Percentiles rank a stretch among this genome's conserved stretches.
These are phyloP conservation scores for Carcinoscorpius rotundicauda DNA, from an alignment of 1,140 invertebrate species.

Conservation along the genomic window DNA sequence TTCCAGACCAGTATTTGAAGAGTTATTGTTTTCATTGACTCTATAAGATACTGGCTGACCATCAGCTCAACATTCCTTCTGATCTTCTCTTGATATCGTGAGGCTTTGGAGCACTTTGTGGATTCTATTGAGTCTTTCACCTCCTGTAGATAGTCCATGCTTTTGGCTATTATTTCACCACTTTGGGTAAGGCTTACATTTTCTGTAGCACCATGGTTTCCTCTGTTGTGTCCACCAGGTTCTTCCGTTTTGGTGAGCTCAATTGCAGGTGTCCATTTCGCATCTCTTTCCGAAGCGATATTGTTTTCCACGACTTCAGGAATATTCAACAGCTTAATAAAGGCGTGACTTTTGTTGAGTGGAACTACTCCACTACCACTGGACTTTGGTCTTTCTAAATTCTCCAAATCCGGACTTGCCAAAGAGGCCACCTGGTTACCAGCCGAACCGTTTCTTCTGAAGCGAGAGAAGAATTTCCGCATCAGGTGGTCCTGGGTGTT, in stretches of 20 bases:
- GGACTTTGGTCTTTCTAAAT: background rate
- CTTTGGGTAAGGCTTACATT: background rate
- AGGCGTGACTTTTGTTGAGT: background rate
- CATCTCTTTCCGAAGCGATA: background rate
- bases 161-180: conserved; percentile 18
- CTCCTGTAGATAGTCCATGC: conserved; percentile 21
- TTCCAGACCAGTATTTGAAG: conserved; percentile 2
- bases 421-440: background rate
- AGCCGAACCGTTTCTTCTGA: conserved; percentile 40
- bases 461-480: conserved; percentile 92
- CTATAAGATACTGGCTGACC: conserved; percentile 13
- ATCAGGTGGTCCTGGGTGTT: conserved; percentile 93
- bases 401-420: conserved; percentile 9
- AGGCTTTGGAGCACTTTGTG: conserved; percentile 27
- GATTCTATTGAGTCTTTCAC: conserved; percentile 19
- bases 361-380: background rate
- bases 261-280: background rate
- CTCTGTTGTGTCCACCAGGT: background rate
- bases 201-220: background rate
- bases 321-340: background rate
- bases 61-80: conserved; percentile 57
- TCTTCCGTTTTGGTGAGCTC: background rate
- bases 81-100: conserved; percentile 60
- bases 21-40: conserved; percentile 4
- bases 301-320: background rate